Percentiles rank a stretch among this genome's conserved stretches.
Evolutionary conservation across 2,888 invertebrate genomes (phyloP).

Genomic region (Melanotus villosus): DNA sequence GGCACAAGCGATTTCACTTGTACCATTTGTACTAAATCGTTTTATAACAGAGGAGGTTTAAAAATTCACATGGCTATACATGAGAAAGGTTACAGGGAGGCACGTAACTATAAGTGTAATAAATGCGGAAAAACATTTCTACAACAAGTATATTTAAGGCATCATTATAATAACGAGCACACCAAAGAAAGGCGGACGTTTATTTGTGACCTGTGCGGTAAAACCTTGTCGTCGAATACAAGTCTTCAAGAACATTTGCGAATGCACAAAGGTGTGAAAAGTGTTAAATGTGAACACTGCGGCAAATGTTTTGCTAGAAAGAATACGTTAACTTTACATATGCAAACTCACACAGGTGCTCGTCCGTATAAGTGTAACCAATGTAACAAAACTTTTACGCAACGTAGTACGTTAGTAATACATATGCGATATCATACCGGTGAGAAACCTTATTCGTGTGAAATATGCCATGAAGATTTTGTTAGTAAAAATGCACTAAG

Average conservation of each 20-base stretch:
- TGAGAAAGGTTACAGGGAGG: slow-evolving; percentile 41
- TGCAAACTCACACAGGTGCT: slow-evolving; percentile 65
- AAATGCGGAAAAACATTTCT: not conserved
- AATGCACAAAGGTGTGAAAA: slow-evolving; percentile 63
- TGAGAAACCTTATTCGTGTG: slow-evolving; percentile 59
- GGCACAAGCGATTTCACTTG: slow-evolving; percentile 50
- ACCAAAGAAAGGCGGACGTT: slow-evolving; percentile 27
- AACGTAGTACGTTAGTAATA: slow-evolving; percentile 47
- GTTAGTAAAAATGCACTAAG: slow-evolving; percentile 59
- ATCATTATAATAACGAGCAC: not conserved
- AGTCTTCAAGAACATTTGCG: slow-evolving; percentile 62
- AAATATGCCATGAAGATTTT: slow-evolving; percentile 55
- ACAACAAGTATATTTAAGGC: not conserved
- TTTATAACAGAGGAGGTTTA: slow-evolving; percentile 57
- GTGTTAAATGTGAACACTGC: slow-evolving; percentile 60
- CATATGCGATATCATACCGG: slow-evolving; percentile 57
- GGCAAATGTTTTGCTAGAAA: slow-evolving; percentile 61
- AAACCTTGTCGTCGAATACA: slow-evolving; percentile 57
- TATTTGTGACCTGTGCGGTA: slow-evolving; percentile 62
- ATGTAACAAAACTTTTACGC: slow-evolving; percentile 62
- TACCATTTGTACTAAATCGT: slow-evolving; percentile 57
- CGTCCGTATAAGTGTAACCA: slow-evolving; percentile 60
- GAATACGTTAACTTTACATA: slow-evolving; percentile 61
- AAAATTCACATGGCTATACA: slow-evolving; percentile 58
- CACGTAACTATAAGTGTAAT: slow-evolving; percentile 43